These are phyloP conservation scores for Eremophila alpestris DNA, from an alignment of 2,797 vertebrate genomes.

Conservation along the genomic window DNA sequence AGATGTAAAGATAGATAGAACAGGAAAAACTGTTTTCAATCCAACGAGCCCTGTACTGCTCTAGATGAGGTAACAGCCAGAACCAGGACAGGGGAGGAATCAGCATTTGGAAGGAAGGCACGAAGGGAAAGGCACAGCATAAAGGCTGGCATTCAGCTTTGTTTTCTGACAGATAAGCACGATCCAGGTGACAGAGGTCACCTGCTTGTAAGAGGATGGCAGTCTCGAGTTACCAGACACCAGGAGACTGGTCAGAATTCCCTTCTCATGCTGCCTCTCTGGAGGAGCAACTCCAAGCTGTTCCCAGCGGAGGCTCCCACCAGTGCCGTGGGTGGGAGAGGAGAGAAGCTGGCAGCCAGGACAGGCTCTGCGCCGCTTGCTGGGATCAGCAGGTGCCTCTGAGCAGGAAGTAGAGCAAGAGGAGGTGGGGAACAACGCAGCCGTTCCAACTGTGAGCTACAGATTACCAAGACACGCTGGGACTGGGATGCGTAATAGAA, in stretches of 20 bases:
- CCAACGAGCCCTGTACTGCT: neutral
- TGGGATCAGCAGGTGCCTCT: constrained; percentile 36
- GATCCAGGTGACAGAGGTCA: constrained; percentile 25
- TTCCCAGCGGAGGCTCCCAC: neutral
- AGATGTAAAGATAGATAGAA: constrained; percentile 22
- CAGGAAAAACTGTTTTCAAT: constrained; percentile 29
- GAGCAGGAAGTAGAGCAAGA: neutral
- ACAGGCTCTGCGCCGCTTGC: neutral
- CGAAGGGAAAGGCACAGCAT: neutral
- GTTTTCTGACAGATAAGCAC: constrained; percentile 10
- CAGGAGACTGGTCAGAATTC: neutral
- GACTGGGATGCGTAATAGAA: neutral
- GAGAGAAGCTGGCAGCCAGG: neutral
- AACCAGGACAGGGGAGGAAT: neutral
- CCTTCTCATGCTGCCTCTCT: neutral
- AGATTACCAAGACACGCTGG: neutral
- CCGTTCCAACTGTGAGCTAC: neutral
- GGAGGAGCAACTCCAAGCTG: fast-evolving
- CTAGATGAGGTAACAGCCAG: neutral
- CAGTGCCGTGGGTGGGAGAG: neutral
- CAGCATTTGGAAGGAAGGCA: neutral
- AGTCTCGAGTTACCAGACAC: neutral
- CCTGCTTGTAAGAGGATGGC: neutral
- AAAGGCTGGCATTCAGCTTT: constrained; percentile 36
- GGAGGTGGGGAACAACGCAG: neutral